Conservation (phyloP, 2,888 invertebrate species). For the Venustoraphidia nigricollis region DNA sequence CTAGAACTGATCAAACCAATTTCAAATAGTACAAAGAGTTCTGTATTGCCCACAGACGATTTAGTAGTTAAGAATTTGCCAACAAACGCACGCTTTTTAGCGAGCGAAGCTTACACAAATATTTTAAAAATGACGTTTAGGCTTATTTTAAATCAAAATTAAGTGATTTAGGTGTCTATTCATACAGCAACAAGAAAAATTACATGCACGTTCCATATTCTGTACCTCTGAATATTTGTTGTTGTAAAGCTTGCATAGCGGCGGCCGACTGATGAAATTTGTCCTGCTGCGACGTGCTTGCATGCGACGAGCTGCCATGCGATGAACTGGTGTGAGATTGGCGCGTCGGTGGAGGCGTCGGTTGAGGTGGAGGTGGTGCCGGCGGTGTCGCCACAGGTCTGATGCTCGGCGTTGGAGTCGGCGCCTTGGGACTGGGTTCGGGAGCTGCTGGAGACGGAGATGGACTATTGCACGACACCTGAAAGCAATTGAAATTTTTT, state of each 20-base stretch:
- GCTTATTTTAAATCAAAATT: too few species aligned
- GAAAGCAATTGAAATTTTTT: slow-evolving; percentile 12
- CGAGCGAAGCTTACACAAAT: too few species aligned
- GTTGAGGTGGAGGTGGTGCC: slow-evolving; percentile 31
- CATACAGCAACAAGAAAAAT: too few species aligned
- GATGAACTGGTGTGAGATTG: slow-evolving; percentile 19
- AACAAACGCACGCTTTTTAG: too few species aligned
- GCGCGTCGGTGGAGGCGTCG: slow-evolving; percentile 23
- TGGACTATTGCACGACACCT: slow-evolving; percentile 26
- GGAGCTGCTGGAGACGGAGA: slow-evolving; percentile 39
- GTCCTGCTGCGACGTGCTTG: slow-evolving; percentile 20
- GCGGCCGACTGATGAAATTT: slow-evolving; percentile 41
- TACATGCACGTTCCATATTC: neutral
- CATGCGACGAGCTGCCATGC: slow-evolving; percentile 12
- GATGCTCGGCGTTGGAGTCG: slow-evolving; percentile 24
- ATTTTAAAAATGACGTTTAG: too few species aligned
- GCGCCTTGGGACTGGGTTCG: slow-evolving; percentile 33
- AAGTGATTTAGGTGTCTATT: too few species aligned
- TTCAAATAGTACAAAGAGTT: too few species aligned
- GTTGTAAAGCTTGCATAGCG: slow-evolving; percentile 71
- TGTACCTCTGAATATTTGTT: slow-evolving; percentile 66
- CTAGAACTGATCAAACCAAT: too few species aligned
- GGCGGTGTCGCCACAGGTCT: slow-evolving; percentile 36
- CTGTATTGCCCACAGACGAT: too few species aligned
- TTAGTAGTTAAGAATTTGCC: too few species aligned